A percentile compares a stretch with the other conserved stretches of the same genome.
These are phyloP conservation scores for Todiramphus chloris DNA, from an alignment of 2,113 vertebrate species.

Conservation along the genomic window DNA sequence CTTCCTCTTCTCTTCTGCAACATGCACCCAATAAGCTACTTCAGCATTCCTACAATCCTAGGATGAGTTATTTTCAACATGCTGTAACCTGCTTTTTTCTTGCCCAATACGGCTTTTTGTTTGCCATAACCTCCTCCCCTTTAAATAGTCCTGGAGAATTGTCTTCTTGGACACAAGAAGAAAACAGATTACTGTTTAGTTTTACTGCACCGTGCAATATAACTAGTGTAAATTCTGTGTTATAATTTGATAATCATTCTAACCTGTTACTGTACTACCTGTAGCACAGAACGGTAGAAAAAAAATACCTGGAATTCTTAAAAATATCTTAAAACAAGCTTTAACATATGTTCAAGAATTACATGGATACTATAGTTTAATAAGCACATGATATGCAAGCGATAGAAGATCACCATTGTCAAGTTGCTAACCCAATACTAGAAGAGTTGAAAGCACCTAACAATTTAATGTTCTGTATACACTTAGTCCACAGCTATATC, in stretches of 20 bases:
- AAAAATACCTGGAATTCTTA: not conserved
- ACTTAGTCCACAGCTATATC: not conserved
- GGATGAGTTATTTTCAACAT: not conserved
- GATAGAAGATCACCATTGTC: not conserved
- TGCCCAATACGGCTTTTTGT: not conserved
- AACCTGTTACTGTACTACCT: not conserved
- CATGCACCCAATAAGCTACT: constrained; percentile 35
- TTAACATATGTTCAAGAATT: not conserved
- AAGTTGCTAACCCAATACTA: not conserved
- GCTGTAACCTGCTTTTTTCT: not conserved
- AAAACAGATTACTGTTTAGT: not conserved
- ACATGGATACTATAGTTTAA: not conserved
- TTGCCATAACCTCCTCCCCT: not conserved
- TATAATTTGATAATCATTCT: not conserved
- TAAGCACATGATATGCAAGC: not conserved
- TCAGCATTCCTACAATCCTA: not conserved
- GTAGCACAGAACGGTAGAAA: not conserved
- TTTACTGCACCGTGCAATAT: not conserved
- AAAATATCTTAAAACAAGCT: not conserved
- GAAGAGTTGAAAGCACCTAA: not conserved
- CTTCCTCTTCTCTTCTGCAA: constrained; percentile 92
- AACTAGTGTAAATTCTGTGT: not conserved
- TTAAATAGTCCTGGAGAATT: not conserved
- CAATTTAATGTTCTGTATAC: not conserved
- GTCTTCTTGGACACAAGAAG: not conserved